Evolutionary conservation across 1,140 invertebrate genomes (phyloP).

Genomic region (Musca vetustissima): DNA sequence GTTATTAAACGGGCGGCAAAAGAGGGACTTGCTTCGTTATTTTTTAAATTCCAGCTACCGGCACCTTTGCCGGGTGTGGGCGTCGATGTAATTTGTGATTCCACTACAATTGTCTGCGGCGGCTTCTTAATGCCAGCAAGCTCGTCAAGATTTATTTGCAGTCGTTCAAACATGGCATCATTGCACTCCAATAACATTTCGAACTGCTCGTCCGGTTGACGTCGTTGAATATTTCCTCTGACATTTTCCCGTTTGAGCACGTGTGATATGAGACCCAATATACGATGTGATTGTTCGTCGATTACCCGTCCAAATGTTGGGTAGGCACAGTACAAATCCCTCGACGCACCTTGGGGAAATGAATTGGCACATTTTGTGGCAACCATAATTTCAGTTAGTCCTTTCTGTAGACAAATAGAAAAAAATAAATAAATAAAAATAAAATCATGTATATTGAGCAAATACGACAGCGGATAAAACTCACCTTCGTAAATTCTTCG

Average conservation of each 20-base stretch:
- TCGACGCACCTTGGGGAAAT: slow-evolving; percentile 69
- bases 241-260: slow-evolving; percentile 65
- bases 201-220: slow-evolving; percentile 70
- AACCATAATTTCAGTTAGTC: slow-evolving; percentile 61
- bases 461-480: no score
- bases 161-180: slow-evolving; percentile 78
- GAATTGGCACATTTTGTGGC: slow-evolving; percentile 69
- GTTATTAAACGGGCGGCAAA: slow-evolving; percentile 61
- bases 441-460: no score
- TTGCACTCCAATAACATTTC: slow-evolving; percentile 76
- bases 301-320: slow-evolving; percentile 67
- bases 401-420: slow-evolving; percentile 57
- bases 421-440: slow-evolving; percentile 27
- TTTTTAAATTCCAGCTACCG: slow-evolving; percentile 49
- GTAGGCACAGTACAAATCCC: slow-evolving; percentile 70
- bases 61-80: slow-evolving; percentile 31
- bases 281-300: slow-evolving; percentile 60
- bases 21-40: slow-evolving; percentile 31
- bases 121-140: slow-evolving; percentile 60
- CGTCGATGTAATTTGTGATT: slow-evolving; percentile 14
- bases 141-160: slow-evolving; percentile 73
- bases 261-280: slow-evolving; percentile 60
- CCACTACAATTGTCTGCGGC: slow-evolving; percentile 27
- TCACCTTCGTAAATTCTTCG: slow-evolving; percentile 47
- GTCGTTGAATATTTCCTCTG: slow-evolving; percentile 61